Evolutionary conservation across 2,888 invertebrate species (phyloP).

Genomic region (Thymelicus acteon): DNA sequence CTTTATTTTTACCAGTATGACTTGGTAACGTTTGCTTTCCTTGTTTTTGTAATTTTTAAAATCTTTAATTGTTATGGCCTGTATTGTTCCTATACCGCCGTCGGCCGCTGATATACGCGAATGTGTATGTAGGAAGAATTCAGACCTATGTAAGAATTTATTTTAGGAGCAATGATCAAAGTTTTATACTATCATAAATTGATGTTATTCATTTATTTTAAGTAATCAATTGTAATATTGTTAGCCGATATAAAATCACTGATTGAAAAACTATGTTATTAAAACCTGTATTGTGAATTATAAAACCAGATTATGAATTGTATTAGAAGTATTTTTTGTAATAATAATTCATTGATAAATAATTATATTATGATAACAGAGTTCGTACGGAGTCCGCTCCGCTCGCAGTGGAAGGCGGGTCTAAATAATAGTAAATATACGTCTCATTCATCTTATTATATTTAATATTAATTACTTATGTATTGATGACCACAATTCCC

Average conservation of each 20-base stretch:
- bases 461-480: constrained; percentile 7
- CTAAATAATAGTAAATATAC: not conserved
- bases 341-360: not conserved
- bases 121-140: no score
- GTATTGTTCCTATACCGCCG: no score
- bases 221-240: not conserved
- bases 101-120: no score
- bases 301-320: not conserved
- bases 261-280: not conserved
- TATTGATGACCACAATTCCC: constrained; percentile 18
- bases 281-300: not conserved
- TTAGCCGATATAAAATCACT: not conserved
- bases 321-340: not conserved
- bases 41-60: not conserved
- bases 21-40: not conserved
- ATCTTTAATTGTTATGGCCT: no score
- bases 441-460: constrained; percentile 5
- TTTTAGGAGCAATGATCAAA: not conserved
- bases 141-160: not conserved
- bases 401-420: no score
- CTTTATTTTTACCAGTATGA: not conserved
- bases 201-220: not conserved
- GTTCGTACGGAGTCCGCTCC: no score
- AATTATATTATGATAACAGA: no score
- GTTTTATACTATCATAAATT: not conserved